A percentile compares a stretch with the other conserved stretches of the same genome.
These are phyloP conservation scores for Eupithecia vulgata DNA, from an alignment of 2,888 invertebrate species.

Conservation along the genomic window DNA sequence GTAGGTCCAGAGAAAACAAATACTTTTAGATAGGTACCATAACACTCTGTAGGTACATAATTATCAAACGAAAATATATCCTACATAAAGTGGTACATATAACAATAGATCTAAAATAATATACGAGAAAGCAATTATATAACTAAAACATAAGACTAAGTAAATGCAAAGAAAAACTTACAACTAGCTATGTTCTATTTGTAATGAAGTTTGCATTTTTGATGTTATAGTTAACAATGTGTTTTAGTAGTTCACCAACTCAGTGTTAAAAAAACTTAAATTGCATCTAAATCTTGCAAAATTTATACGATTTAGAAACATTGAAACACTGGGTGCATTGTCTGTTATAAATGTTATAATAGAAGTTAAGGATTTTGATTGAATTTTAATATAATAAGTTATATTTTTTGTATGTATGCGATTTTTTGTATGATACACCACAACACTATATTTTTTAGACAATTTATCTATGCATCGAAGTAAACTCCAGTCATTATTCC, in stretches of 20 bases:
- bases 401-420: too few species aligned
- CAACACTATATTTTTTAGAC: background rate
- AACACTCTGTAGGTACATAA: background rate
- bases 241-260: background rate
- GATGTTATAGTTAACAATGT: background rate
- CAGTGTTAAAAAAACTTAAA: background rate
- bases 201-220: background rate
- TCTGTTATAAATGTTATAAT: background rate
- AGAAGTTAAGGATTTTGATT: background rate
- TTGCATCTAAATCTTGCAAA: background rate
- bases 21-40: background rate
- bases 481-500: background rate
- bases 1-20: background rate
- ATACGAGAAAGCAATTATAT: background rate
- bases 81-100: background rate
- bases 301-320: background rate
- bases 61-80: background rate
- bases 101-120: background rate
- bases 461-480: background rate
- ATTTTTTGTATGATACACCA: background rate
- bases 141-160: background rate
- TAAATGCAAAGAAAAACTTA: constrained; percentile 5
- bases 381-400: background rate
- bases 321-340: background rate
- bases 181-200: background rate